Conservation (phyloP, 1,140 invertebrate genomes). For the Heliothis subflexa region DNA sequence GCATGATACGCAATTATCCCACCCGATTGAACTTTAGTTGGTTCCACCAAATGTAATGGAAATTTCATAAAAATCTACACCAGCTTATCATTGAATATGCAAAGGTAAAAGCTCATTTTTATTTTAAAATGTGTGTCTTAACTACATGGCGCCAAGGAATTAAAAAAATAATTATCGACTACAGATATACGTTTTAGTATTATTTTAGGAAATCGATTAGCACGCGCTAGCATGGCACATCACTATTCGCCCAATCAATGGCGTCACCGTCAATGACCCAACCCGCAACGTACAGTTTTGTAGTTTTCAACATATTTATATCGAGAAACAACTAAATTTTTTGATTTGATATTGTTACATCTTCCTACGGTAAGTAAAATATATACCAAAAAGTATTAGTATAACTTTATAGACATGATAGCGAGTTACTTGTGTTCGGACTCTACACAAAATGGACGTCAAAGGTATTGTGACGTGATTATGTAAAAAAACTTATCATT, state of each 20-base stretch:
- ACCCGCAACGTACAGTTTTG: constrained; percentile 66
- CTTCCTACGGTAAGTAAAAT: constrained; percentile 68
- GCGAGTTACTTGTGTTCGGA: constrained; percentile 52
- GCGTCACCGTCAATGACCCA: constrained; percentile 78
- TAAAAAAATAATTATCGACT: not conserved
- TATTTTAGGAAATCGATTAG: not conserved
- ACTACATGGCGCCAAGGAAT: too few relatives aligned
- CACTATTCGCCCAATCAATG: constrained; percentile 66
- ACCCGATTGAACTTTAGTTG: too few relatives aligned
- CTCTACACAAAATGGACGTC: constrained; percentile 82
- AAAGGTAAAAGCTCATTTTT: too few relatives aligned
- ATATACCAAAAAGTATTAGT: constrained; percentile 20
- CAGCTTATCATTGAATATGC: too few relatives aligned
- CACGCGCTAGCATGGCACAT: not conserved
- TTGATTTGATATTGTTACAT: constrained; percentile 55
- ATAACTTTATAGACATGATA: constrained; percentile 28
- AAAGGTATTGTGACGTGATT: constrained; percentile 80
- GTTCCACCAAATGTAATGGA: too few relatives aligned
- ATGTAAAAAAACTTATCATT: constrained; percentile 70
- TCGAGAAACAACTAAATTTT: constrained; percentile 54
- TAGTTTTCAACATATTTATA: constrained; percentile 65
- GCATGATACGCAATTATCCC: too few relatives aligned
- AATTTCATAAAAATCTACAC: too few relatives aligned
- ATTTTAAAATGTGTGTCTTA: too few relatives aligned
- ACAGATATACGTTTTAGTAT: not conserved